A percentile compares a stretch with the other conserved stretches of the same genome.
Evolutionary conservation across 2,888 invertebrate species (phyloP).

Genomic region (Synanthedon tipuliformis): DNA sequence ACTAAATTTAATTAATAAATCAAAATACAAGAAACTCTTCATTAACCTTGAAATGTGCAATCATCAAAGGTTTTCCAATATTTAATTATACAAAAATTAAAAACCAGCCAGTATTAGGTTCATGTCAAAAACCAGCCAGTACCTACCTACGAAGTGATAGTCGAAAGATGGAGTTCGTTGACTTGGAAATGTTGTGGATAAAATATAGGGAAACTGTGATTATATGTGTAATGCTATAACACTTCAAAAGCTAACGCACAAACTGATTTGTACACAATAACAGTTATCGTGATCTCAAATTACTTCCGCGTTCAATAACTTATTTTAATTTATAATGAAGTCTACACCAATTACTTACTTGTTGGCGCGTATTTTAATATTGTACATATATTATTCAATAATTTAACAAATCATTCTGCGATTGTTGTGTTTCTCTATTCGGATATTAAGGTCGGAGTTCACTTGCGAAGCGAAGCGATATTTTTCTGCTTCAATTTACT

Average conservation of each 20-base stretch:
- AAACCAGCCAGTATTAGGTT: no score
- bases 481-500: no score
- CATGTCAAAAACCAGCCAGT: no score
- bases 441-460: no score
- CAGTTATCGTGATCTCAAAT: not conserved
- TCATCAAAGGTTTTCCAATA: no score
- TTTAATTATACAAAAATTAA: no score
- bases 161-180: not conserved
- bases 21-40: no score
- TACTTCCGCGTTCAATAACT: not conserved
- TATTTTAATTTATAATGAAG: not conserved
- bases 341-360: not conserved
- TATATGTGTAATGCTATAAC: not conserved
- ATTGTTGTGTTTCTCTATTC: not conserved
- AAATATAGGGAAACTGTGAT: not conserved
- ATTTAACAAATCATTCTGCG: conserved; percentile 1
- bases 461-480: no score
- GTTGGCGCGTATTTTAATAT: conserved; percentile 1
- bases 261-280: not conserved
- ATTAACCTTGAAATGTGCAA: no score
- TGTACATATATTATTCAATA: conserved; percentile 1
- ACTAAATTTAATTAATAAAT: no score
- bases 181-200: not conserved
- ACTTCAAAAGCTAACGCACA: not conserved
- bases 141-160: no score